Evolutionary conservation across 1,140 invertebrate species (phyloP).

Genomic region (Trichonephila inaurata): DNA sequence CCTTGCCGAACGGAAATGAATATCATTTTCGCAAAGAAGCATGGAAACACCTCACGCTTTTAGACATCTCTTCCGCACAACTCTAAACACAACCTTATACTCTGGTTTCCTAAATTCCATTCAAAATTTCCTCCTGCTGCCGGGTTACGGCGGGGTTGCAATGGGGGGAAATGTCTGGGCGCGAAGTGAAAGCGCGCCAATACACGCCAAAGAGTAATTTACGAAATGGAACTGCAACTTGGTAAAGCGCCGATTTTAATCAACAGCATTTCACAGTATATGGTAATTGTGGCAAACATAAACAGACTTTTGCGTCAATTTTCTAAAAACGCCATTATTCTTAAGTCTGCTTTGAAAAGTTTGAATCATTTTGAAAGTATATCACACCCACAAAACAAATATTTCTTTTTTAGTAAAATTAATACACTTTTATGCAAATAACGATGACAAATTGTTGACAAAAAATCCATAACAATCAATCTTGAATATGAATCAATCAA

Average conservation of each 20-base stretch:
- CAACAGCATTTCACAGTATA: too few species aligned
- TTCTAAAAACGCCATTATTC: too few species aligned
- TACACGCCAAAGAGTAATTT: not conserved
- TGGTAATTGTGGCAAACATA: too few species aligned
- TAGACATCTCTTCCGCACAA: not conserved
- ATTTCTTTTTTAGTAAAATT: too few species aligned
- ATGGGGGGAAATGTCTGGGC: not conserved
- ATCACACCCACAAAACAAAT: too few species aligned
- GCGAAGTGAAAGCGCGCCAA: not conserved
- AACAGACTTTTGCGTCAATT: too few species aligned
- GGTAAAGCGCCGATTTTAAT: not conserved
- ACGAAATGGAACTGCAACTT: not conserved
- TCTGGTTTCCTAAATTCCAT: constrained; percentile 2
- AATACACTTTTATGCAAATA: too few species aligned
- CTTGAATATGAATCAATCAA: too few species aligned
- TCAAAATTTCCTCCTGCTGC: constrained; percentile 34
- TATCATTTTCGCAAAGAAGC: not conserved
- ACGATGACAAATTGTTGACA: too few species aligned
- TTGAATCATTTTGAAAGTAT: too few species aligned
- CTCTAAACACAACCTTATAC: not conserved
- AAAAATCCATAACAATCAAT: too few species aligned
- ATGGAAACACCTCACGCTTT: not conserved
- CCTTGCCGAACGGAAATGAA: not conserved
- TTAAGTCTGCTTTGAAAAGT: too few species aligned
- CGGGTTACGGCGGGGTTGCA: constrained; percentile 28